Evolutionary conservation across 1,140 invertebrate genomes (phyloP), one percentile per base, ranked within the genome.

Genomic region (Euglossa dilemma): DNA sequence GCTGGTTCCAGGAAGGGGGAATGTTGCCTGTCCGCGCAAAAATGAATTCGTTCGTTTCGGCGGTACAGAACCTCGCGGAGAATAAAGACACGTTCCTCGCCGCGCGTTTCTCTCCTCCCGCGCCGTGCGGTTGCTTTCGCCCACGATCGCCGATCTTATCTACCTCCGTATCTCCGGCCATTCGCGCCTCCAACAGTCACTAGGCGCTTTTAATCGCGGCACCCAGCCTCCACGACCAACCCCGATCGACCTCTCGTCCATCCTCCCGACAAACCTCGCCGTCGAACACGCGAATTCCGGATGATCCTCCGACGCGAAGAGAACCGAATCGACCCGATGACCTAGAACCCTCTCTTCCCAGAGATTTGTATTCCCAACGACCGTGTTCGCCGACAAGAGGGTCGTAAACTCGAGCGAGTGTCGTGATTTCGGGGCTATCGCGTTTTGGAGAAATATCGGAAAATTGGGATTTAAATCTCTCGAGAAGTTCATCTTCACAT

Each of bases 91-190:
- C 76, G 66, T 69, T 72, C 61, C 54, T 57, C 64, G 18, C n/a
- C 73, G 67, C 85, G 11, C 56, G 75, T 88, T 85, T 70, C 54
- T 45, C 36, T 43, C 45, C 36, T 85, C 43, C 64, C 57, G 56
- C 52, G 67, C 72, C 84, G 83, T 73, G 74, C 28, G 50, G 74
- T 80, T 83, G 83, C 80, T 84, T 70, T 81, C 89, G 86, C 85
- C 90, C 87, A 89, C 89, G 88, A 91, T 87, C 84, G 71, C 75
- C 67, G 84, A 89, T 91, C 85, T 91, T 91, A 91, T 91, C 87
- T 88, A 36, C 56, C 64, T 23, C 70, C 72, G 64, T 79, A 83
- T 88, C 87, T 86, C 69, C 52, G 81, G 63, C 47, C 79, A 81
- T 79, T 90, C 80, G 85, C 84, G 73, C 85, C 87, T 90, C 77